These are phyloP conservation scores for Rhizomys pruinosus DNA, from an alignment of 2,113 vertebrate genomes.

Conservation along the genomic window DNA sequence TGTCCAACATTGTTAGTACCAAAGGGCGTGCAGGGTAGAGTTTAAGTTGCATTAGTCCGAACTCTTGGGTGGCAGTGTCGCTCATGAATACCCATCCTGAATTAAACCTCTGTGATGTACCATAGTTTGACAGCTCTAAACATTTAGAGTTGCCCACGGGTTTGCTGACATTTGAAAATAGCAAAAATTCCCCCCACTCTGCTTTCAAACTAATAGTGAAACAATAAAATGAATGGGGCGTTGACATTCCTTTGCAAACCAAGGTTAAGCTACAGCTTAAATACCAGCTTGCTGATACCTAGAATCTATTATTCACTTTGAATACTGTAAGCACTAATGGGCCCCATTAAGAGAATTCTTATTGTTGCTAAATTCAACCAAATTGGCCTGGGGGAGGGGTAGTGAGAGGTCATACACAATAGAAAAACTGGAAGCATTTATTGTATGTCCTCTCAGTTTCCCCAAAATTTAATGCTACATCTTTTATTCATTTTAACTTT, in stretches of 20 bases:
- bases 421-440: conserved; percentile 52
- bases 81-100: not conserved
- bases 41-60: not conserved
- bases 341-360: conserved; percentile 61
- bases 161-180: conserved; percentile 86
- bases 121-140: not conserved
- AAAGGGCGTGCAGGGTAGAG: not conserved
- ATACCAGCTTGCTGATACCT: conserved; percentile 85
- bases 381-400: not conserved
- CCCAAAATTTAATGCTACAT: conserved; percentile 44
- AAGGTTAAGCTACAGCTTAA: conserved; percentile 85
- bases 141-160: not conserved
- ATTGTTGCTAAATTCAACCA: conserved; percentile 61
- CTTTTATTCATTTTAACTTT: conserved; percentile 39
- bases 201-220: conserved; percentile 82
- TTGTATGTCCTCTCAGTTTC: conserved; percentile 2
- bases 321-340: conserved; percentile 74
- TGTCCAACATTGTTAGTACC: not conserved
- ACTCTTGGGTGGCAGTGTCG: not conserved
- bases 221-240: conserved; percentile 83
- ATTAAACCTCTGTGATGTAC: conserved; percentile 11
- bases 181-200: conserved; percentile 74
- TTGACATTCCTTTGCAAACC: conserved; percentile 82
- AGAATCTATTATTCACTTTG: conserved; percentile 84
- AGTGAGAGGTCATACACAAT: not conserved